Conservation (phyloP, 2,888 invertebrate genomes). For the Salticus scenicus region DNA sequence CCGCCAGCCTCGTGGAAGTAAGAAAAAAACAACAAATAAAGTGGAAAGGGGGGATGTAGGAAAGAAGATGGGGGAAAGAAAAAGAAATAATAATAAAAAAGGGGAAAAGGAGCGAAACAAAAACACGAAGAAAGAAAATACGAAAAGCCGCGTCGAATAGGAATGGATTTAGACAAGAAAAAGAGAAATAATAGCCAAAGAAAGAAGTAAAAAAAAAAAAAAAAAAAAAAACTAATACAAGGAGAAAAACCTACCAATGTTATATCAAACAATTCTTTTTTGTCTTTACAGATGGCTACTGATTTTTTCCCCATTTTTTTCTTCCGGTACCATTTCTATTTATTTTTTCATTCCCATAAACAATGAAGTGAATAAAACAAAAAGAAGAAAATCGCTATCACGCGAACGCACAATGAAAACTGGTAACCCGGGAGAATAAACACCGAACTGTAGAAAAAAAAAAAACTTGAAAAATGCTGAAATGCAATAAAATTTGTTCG, state of each 20-base stretch:
- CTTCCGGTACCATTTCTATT: slow-evolving; percentile 10
- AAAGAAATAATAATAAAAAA: slow-evolving; percentile 45
- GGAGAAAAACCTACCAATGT: slow-evolving; percentile 50
- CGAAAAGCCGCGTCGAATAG: slow-evolving; percentile 62
- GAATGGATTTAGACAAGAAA: slow-evolving; percentile 67
- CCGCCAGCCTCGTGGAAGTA: slow-evolving; percentile 38
- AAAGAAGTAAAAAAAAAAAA: slow-evolving; percentile 39
- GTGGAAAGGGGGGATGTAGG: background rate
- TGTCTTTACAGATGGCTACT: slow-evolving; percentile 68
- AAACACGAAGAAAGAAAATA: slow-evolving; percentile 61
- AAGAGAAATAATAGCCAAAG: slow-evolving; percentile 45
- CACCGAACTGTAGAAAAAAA: slow-evolving; percentile 35
- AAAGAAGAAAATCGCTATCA: slow-evolving; percentile 39
- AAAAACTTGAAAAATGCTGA: slow-evolving; percentile 16
- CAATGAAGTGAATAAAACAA: slow-evolving; percentile 50
- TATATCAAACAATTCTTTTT: slow-evolving; percentile 69
- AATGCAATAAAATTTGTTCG: slow-evolving; percentile 61
- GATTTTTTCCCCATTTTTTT: slow-evolving; percentile 40
- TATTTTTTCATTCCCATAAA: slow-evolving; percentile 47
- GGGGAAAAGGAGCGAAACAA: slow-evolving; percentile 42
- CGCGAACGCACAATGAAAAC: slow-evolving; percentile 63
- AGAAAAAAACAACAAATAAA: slow-evolving; percentile 33
- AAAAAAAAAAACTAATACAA: slow-evolving; percentile 46
- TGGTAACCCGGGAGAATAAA: slow-evolving; percentile 51
- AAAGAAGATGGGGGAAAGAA: slow-evolving; percentile 18